phyloP scores from a whole-genome alignment of 2,888 invertebrate species.

The Aleiodes alternator region DNA sequence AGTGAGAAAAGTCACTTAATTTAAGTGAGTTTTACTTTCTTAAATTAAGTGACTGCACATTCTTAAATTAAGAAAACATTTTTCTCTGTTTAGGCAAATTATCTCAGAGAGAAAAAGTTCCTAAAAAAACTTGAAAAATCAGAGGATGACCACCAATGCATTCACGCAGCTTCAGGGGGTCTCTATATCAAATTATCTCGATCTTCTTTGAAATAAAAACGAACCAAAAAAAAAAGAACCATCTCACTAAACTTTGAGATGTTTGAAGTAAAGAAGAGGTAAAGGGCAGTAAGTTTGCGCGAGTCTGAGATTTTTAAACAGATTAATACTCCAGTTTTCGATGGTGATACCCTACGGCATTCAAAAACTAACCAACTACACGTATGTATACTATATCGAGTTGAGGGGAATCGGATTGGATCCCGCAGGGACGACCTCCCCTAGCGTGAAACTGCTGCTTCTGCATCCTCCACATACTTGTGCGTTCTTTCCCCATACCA shows the following conservation, averaged over 20 bases:
- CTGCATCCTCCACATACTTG: constrained; percentile 22
- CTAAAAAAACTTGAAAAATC: background rate
- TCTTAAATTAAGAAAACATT: too few species aligned
- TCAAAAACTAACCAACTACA: too few species aligned
- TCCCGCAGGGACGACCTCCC: constrained; percentile 58
- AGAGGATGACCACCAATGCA: constrained; percentile 21
- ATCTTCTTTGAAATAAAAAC: constrained; percentile 34
- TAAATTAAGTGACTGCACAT: too few species aligned
- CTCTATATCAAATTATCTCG: constrained; percentile 40
- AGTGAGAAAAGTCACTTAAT: too few species aligned
- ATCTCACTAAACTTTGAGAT: constrained; percentile 37
- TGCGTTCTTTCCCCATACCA: constrained; percentile 2
- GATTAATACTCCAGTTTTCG: constrained; percentile 55
- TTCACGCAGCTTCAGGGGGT: constrained; percentile 34
- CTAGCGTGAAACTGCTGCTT: constrained; percentile 46
- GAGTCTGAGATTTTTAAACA: constrained; percentile 41
- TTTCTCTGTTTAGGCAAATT: constrained; percentile 27
- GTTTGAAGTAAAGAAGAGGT: constrained; percentile 30
- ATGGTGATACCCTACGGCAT: constrained; percentile 3
- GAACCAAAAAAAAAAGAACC: constrained; percentile 1
- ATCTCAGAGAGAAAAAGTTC: background rate
- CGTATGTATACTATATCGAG: too few species aligned
- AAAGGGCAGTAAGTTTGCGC: constrained; percentile 44
- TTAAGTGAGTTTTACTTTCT: too few species aligned
- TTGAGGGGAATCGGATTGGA: constrained; percentile 47